A percentile compares a stretch with the other conserved stretches of the same genome.
Conservation (phyloP, 1,140 invertebrate species). For the Dinoponera quadriceps region DNA sequence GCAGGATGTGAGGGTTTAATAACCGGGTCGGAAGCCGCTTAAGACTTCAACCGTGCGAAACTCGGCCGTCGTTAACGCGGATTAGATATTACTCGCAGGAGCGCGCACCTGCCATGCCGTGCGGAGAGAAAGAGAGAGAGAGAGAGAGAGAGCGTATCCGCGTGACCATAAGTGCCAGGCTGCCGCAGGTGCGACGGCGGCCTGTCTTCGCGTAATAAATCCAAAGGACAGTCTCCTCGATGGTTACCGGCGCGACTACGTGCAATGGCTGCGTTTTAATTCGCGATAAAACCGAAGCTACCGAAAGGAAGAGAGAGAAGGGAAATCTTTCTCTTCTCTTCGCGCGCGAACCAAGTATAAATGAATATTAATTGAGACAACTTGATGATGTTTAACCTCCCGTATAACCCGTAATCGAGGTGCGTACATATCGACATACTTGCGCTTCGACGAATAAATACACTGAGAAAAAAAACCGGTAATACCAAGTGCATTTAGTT, state of each 20-base stretch:
- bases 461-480: too few relatives aligned
- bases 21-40: constrained; percentile 60
- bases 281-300: neutral
- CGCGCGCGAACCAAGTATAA: neutral
- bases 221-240: constrained; percentile 16
- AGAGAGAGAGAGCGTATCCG: constrained; percentile 21
- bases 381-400: neutral
- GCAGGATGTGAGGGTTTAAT: constrained; percentile 64
- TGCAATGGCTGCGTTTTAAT: neutral
- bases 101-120: constrained; percentile 26
- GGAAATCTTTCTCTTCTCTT: neutral
- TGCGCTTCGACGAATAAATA: neutral
- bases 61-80: constrained; percentile 50
- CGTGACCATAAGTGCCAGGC: constrained; percentile 44
- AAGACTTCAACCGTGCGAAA: constrained; percentile 64
- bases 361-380: neutral
- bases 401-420: neutral
- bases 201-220: constrained; percentile 57
- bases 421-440: neutral
- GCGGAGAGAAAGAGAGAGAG: neutral
- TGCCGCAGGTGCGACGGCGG: constrained; percentile 32
- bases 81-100: constrained; percentile 45
- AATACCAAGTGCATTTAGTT: too few relatives aligned
- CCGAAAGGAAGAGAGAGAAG: too few relatives aligned
- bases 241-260: neutral